Base-by-base conservation (phyloP, 2,113 vertebrate species). In the Gopherus evgoodei region DNA sequence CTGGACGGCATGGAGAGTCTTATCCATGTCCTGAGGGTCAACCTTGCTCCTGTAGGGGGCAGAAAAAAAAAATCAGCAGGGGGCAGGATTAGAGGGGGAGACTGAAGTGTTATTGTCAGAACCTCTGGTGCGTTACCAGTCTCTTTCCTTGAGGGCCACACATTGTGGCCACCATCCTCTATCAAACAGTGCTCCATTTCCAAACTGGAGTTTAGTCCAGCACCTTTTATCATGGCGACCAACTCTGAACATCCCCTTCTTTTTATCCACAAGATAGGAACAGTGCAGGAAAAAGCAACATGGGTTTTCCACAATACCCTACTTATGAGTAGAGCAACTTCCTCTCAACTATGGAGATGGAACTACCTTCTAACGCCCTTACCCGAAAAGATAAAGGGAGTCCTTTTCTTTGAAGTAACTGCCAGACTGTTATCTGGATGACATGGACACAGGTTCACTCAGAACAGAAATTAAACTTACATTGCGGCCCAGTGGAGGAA, bases 1-100 rank as follows among this genome's bases (percentile, higher is more conserved):
- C 97, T 99, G 99, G 96, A 99, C 98, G 57, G 99, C 99, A 2
- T 99, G 99, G 84, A 99, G 98, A 2, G 99, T 99, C 97, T 99
- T 99, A 96, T 99, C 99, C 99, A 99, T 99, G 97, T 99, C 90
- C 31, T 99, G 98, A 11, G 99, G 99, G 96, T 99, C 99, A 24
- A 99, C 99, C 97, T 99, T 99, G 94, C 98, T 97, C 98, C 99
- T 99, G 93, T 88, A 95, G 62, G 44, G 92, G 83, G 95, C 1
- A 90, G 49, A 24, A 88, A 81, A 57, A 81, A 57, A 81, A 62
- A 3, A 57, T 3, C 59, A 24, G 17, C 35, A 44, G 29, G 25
- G 47, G 38, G 38, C 3, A 12, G 44, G 14, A 10, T 53, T 11
- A 54, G 57, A 81, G 52, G 13, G 47, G 6, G 54, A 24, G 25